These are phyloP conservation scores for Leucozona laternaria DNA, from an alignment of 2,888 invertebrate genomes.

Conservation along the genomic window DNA sequence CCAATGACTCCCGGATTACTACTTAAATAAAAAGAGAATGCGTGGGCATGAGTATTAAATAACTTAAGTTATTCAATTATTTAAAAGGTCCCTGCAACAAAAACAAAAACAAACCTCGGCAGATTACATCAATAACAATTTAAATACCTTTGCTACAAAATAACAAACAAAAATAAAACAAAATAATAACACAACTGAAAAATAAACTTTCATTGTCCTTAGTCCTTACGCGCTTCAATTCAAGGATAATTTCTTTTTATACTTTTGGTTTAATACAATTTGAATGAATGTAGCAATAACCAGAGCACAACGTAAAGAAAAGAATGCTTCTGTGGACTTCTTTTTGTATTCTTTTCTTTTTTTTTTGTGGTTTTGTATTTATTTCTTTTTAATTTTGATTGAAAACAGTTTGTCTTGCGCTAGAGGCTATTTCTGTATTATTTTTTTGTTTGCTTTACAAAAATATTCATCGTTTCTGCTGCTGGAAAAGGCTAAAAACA, in stretches of 20 bases:
- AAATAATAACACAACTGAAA: constrained; percentile 11
- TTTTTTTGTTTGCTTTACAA: neutral
- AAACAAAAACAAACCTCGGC: constrained; percentile 16
- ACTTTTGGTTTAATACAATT: constrained; percentile 53
- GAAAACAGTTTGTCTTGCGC: constrained; percentile 62
- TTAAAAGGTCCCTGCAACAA: neutral
- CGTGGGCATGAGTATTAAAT: no score
- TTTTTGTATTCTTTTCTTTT: constrained; percentile 31
- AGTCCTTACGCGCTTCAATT: constrained; percentile 23
- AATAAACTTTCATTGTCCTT: constrained; percentile 51
- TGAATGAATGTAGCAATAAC: constrained; percentile 58
- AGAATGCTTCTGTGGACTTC: constrained; percentile 5
- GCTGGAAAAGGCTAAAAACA: constrained; percentile 3
- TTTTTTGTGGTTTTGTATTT: neutral
- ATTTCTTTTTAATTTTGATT: constrained; percentile 52
- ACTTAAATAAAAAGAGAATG: neutral
- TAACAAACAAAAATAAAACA: constrained; percentile 14
- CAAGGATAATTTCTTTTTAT: constrained; percentile 17
- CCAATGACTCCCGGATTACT: neutral
- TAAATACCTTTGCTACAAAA: constrained; percentile 40
- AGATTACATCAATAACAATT: constrained; percentile 44
- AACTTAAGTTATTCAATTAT: neutral
- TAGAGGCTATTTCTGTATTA: constrained; percentile 47
- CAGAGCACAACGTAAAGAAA: neutral
- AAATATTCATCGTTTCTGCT: constrained; percentile 14